Conservation (phyloP, 2,888 invertebrate species). For the Caenorhabditis sulstoni region DNA sequence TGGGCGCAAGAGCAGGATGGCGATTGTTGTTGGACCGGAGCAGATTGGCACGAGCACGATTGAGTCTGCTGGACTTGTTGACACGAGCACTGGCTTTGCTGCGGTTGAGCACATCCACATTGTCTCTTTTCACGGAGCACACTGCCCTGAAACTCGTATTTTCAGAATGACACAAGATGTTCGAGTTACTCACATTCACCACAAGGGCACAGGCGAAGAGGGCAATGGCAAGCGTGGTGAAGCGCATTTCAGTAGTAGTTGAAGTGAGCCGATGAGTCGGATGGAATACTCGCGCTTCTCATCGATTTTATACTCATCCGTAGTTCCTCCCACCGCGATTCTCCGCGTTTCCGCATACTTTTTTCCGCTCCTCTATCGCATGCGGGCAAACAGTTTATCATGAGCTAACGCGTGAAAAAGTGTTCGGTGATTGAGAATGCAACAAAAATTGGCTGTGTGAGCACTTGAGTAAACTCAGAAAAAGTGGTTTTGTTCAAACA, state of each 20-base stretch:
- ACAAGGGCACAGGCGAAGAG: slow-evolving; percentile 49
- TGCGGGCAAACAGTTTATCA: slow-evolving; percentile 43
- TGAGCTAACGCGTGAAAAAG: slow-evolving; percentile 40
- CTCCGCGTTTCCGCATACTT: slow-evolving; percentile 7
- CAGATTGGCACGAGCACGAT: slow-evolving; percentile 58
- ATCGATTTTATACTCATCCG: slow-evolving; percentile 16
- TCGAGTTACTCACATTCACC: slow-evolving; percentile 30
- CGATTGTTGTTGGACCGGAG: slow-evolving; percentile 54
- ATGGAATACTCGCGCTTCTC: not conserved
- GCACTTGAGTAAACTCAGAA: slow-evolving; percentile 10
- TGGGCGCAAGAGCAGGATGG: slow-evolving; percentile 54
- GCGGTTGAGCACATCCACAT: slow-evolving; percentile 56
- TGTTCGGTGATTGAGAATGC: slow-evolving; percentile 19
- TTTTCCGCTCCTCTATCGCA: slow-evolving; percentile 8
- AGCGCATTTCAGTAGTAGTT: slow-evolving; percentile 32
- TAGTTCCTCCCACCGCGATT: not conserved
- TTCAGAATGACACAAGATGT: not conserved
- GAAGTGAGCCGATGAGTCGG: slow-evolving; percentile 24
- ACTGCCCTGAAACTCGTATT: slow-evolving; percentile 27
- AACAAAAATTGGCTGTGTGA: slow-evolving; percentile 4
- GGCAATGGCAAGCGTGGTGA: slow-evolving; percentile 31
- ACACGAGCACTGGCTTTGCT: slow-evolving; percentile 58
- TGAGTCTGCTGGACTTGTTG: slow-evolving; percentile 59
- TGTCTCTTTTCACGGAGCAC: slow-evolving; percentile 57
- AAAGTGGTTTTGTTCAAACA: slow-evolving; percentile 5